A percentile compares a stretch with the other conserved stretches of the same genome.
phyloP scores from a whole-genome alignment of 53 echinoderm and acorn worm species.

The Holothuria leucospilota region DNA sequence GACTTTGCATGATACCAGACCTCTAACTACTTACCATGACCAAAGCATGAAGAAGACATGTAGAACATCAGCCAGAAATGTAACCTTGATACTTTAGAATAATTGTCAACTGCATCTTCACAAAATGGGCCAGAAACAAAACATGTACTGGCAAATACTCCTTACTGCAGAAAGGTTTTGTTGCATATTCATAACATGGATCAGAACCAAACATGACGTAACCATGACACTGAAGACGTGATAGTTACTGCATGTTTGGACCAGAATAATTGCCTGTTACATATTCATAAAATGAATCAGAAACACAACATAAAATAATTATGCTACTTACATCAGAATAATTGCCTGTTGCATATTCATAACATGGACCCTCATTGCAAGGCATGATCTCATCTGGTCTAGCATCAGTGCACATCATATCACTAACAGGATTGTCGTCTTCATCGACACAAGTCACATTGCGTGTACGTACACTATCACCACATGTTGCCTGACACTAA shows the following conservation, averaged over 20 bases:
- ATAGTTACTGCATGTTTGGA: background rate
- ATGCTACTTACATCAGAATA: background rate
- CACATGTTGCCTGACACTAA: slow-evolving; percentile 72
- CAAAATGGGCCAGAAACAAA: too few relatives aligned
- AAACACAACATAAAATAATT: too few relatives aligned
- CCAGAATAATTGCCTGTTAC: background rate
- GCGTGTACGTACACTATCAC: slow-evolving; percentile 53
- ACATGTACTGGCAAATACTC: too few relatives aligned
- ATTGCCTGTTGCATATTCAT: slow-evolving; percentile 11
- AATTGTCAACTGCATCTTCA: too few relatives aligned
- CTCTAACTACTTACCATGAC: too few relatives aligned
- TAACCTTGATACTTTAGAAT: too few relatives aligned
- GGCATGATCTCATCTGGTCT: slow-evolving; percentile 39
- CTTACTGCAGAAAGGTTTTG: too few relatives aligned
- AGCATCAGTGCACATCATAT: background rate
- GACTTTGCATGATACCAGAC: too few relatives aligned
- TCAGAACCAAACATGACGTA: too few relatives aligned
- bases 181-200: slow-evolving; percentile 45
- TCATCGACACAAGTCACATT: slow-evolving; percentile 65
- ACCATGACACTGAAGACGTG: background rate
- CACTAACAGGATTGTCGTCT: background rate
- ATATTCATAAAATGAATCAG: slow-evolving; percentile 45
- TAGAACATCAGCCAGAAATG: too few relatives aligned
- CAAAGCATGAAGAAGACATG: too few relatives aligned
- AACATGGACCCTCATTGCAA: slow-evolving; percentile 60